Conservation (phyloP, 2,888 invertebrate genomes). For the Frankliniella intonsa region DNA sequence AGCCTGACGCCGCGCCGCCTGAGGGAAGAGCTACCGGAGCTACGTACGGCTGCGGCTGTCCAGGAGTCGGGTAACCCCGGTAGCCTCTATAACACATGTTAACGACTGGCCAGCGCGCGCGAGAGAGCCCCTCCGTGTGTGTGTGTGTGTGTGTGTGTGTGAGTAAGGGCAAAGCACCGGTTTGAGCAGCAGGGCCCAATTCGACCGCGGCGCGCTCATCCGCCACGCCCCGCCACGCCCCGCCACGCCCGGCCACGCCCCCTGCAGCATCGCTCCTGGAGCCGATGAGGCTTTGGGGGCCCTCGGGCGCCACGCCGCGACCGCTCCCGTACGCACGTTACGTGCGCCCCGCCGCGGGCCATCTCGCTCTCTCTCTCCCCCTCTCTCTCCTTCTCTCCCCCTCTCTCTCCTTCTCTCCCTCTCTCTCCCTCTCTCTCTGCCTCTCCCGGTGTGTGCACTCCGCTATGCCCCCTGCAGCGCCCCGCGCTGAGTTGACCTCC, state of each 20-base stretch:
- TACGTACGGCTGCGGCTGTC: not conserved
- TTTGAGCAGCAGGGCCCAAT: not conserved
- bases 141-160: not conserved
- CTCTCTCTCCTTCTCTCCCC: not conserved
- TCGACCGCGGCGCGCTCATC: not conserved
- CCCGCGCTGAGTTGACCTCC: not conserved
- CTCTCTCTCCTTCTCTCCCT: not conserved
- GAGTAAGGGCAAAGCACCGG: not conserved
- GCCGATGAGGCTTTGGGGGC: not conserved
- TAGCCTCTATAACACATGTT: conserved; percentile 14
- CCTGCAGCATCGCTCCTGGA: not conserved
- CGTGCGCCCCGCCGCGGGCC: not conserved
- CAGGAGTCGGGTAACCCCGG: not conserved
- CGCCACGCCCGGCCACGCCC: not conserved
- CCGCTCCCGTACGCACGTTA: not conserved
- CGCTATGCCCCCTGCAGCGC: not conserved
- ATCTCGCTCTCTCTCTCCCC: not conserved
- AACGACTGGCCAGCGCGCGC: not conserved
- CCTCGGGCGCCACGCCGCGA: not conserved
- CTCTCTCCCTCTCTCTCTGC: not conserved
- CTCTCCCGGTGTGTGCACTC: not conserved
- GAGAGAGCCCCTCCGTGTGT: not conserved
- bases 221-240: not conserved
- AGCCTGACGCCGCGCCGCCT: not conserved
- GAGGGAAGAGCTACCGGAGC: not conserved